Base-by-base conservation (phyloP, 1,140 invertebrate species). In the Drosophila lacteicornis region DNA sequence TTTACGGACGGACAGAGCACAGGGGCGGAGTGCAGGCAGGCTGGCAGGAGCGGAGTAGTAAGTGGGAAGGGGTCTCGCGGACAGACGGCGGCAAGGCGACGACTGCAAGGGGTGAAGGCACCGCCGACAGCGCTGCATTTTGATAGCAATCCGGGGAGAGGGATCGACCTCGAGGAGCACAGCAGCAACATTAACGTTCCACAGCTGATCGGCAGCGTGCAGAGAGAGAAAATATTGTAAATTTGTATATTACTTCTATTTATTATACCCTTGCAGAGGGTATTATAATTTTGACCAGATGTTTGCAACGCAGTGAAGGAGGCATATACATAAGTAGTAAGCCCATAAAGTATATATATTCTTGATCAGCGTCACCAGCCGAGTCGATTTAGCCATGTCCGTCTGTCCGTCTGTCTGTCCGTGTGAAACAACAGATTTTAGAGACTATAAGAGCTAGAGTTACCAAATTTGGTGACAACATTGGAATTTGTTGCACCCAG, bases 81-180 rank as follows among this genome's bases (percentile, higher is more conserved):
- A 76, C 53, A 46, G 73, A 77, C 75, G 53, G 74, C 53, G 63
- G 69, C 67, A 73, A 73, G 82, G 62, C 73, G 67, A 77, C 73
- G 67, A 77, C 67, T 81, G 73, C 82, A 86, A 85, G 85, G 82
- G 82, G 82, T 85, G 82, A 85, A 85, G 69, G 53, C 53, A 55
- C 53, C 82, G 75, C 67, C 82, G 61, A 49, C 81, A 70, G 78
- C 66, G 78, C 68, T 85, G 82, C 82, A 75, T 75, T 86, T 82
- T 87, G 83, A 88, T 88, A 88, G 84, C 84, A 75, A 49, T 40
- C 75, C 66, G 68, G 59, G 51, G 60, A 61, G 47, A 71, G 75
- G 75, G 75, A 79, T 79, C 75, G 75, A 79, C 75, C 75, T 78
- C 74, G 47, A 45, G 5, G 13, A 56, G 17, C 46, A 9, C 22